Evolutionary conservation across 2,888 invertebrate species (phyloP), one percentile per base, ranked within the genome.

Genomic region (Drosophila anomelani): DNA sequence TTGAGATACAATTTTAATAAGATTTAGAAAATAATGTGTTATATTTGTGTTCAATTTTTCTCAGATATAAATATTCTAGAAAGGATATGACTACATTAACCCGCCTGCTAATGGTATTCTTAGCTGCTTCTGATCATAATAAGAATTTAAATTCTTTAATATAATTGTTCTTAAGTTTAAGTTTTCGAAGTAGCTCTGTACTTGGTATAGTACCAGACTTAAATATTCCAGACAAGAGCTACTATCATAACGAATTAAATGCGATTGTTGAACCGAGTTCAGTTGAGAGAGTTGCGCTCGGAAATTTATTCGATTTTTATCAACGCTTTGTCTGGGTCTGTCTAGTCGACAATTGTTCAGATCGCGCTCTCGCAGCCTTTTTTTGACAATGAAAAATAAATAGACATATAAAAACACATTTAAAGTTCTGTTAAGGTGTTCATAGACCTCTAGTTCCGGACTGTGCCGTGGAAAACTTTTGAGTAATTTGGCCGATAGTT

Each of bases 401-500:
- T 63, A 55, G 34, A 43, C 17, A 4, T n/a, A 67, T 39, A 72
- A 55, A 72, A 57, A 58, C 56, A 53, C 71, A 81, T 81, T 75
- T 77, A 38, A 75, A 76, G 69, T 68, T 26, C 20, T 17, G 47
- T 57, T 64, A 29, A 70, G 67, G 46, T 70, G 67, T 46, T 43
- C 53, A 60, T 64, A 53, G 53, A 29, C 62, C 69, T 47, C 57
- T 53, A 73, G 87, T 88, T 82, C 86, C 88, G 88, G 67, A 62
- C 69, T 46, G 51, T n/a, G 43, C 39, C 26, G 29, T 49, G 74
- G 61, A 67, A 62, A 69, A 47, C 59, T 75, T 67, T 46, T 4
- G 36, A 46, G 34, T 32, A 36, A 53, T 61, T 63, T 70, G 66
- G 56, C 71, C 73, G 53, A 67, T 70, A 61, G 63, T 60, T 62